Percentiles rank a stretch among this genome's conserved stretches.
Conservation (phyloP, 2,888 invertebrate genomes). For the Ophioninae sp. region DNA sequence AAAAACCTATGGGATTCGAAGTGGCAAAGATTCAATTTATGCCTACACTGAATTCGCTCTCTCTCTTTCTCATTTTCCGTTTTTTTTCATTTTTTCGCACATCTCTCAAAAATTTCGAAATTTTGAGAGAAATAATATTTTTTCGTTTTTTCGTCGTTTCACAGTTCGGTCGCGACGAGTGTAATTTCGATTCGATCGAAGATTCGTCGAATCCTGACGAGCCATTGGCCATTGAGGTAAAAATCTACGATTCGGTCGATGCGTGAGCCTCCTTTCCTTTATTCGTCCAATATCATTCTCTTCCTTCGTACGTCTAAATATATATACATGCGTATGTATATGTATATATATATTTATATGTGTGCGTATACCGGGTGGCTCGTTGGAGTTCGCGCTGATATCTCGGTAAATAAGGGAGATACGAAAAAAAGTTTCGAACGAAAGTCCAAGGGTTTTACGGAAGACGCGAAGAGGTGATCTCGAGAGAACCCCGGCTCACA, state of each 20-base stretch:
- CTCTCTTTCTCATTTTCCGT: not conserved
- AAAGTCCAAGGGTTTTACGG: no score
- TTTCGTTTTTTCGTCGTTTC: constrained; percentile 15
- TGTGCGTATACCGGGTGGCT: no score
- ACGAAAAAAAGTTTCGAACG: no score
- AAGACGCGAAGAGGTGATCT: no score
- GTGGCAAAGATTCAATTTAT: constrained; percentile 68
- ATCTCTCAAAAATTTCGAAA: constrained; percentile 21
- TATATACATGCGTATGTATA: no score
- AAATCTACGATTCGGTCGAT: constrained; percentile 69
- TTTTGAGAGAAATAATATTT: constrained; percentile 43
- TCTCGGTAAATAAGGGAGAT: no score
- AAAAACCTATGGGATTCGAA: constrained; percentile 75
- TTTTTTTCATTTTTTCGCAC: no score
- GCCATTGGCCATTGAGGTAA: constrained; percentile 65
- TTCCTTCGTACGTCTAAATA: constrained; percentile 8
- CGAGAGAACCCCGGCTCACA: no score
- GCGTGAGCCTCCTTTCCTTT: constrained; percentile 35
- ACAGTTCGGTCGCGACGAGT: constrained; percentile 17
- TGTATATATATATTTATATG: no score
- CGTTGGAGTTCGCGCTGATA: no score
- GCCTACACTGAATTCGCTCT: constrained; percentile 22
- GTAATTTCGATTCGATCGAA: constrained; percentile 57
- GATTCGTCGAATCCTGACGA: constrained; percentile 65
- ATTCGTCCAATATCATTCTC: constrained; percentile 18